phyloP scores from a whole-genome alignment of 2,888 invertebrate species.

The Drosophila cyrtoloma region DNA sequence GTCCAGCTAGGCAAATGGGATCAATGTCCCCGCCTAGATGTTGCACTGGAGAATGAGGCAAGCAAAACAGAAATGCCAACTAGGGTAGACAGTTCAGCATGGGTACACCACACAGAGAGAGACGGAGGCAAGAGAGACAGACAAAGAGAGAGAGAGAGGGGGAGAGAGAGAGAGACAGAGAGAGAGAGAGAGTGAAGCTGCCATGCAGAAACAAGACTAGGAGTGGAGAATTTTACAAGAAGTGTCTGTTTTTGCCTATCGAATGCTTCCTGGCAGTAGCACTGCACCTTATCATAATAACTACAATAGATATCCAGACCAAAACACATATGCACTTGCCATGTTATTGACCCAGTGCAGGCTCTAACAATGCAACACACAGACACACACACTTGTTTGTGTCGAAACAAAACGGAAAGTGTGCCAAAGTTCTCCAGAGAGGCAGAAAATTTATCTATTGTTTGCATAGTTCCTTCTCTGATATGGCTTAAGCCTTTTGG shows the following conservation, averaged over 20 bases:
- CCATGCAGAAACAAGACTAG: slow-evolving; percentile 22
- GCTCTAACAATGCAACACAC: slow-evolving; percentile 23
- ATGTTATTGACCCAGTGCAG: slow-evolving; percentile 77
- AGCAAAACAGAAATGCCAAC: slow-evolving; percentile 71
- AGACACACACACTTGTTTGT: slow-evolving; percentile 8
- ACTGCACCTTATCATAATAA: slow-evolving; percentile 53
- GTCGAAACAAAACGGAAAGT: slow-evolving; percentile 56
- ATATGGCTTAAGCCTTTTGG: slow-evolving; percentile 28
- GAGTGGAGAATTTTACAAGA: slow-evolving; percentile 7
- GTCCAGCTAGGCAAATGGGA: slow-evolving; percentile 61
- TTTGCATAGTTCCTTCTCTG: slow-evolving; percentile 4
- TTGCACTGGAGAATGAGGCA: slow-evolving; percentile 63
- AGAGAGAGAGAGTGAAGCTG: slow-evolving; percentile 10
- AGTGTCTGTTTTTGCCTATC: slow-evolving; percentile 53
- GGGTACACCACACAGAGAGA: not conserved
- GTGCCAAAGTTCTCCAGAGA: slow-evolving; percentile 26
- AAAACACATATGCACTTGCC: slow-evolving; percentile 58
- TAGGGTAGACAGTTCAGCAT: slow-evolving; percentile 15
- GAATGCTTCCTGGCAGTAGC: slow-evolving; percentile 38
- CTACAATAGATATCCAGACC: slow-evolving; percentile 41
- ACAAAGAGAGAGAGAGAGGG: not conserved
- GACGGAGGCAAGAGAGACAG: not conserved
- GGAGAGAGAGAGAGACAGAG: slow-evolving; percentile 10
- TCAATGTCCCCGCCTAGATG: slow-evolving; percentile 71
- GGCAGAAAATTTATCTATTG: slow-evolving; percentile 8